Evolutionary conservation across 2,113 vertebrate genomes (phyloP).

Genomic region (Bothrops jararaca): DNA sequence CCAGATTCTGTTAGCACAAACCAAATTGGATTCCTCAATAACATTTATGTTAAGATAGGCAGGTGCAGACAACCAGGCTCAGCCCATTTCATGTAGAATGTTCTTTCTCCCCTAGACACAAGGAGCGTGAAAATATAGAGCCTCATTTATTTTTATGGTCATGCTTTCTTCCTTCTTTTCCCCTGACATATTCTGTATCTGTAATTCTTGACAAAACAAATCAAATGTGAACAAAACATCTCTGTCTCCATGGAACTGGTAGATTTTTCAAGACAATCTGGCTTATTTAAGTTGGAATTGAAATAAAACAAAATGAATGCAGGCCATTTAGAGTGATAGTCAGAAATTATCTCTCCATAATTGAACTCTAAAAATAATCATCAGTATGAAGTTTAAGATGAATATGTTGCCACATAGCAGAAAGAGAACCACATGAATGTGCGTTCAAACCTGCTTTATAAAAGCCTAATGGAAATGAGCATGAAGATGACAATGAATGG

Average conservation of each 20-base stretch:
- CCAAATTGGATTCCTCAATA: not conserved
- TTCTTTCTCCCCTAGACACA: constrained; percentile 11
- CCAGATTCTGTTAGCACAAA: not conserved
- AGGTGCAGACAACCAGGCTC: not conserved
- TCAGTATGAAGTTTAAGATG: not conserved
- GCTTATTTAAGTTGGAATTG: constrained; percentile 1
- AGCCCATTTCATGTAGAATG: not conserved
- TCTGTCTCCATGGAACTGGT: not conserved
- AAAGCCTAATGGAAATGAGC: not conserved
- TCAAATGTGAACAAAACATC: constrained; percentile 25
- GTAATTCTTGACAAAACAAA: constrained; percentile 22
- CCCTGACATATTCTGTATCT: not conserved
- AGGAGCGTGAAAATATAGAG: constrained; percentile 11
- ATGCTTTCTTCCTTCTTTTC: not conserved
- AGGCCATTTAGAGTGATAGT: not conserved
- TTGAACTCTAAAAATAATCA: not conserved
- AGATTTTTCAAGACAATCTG: not conserved
- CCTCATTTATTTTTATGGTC: not conserved
- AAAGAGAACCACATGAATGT: not conserved
- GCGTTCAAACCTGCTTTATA: not conserved
- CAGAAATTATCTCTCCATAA: not conserved
- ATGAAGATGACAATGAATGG: not conserved
- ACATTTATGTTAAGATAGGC: not conserved
- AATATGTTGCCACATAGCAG: not conserved
- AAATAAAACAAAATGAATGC: constrained; percentile 1